Evolutionary conservation across 2,888 invertebrate genomes (phyloP), one percentile per base, ranked within the genome.

Genomic region (Hyppa rectilinea): DNA sequence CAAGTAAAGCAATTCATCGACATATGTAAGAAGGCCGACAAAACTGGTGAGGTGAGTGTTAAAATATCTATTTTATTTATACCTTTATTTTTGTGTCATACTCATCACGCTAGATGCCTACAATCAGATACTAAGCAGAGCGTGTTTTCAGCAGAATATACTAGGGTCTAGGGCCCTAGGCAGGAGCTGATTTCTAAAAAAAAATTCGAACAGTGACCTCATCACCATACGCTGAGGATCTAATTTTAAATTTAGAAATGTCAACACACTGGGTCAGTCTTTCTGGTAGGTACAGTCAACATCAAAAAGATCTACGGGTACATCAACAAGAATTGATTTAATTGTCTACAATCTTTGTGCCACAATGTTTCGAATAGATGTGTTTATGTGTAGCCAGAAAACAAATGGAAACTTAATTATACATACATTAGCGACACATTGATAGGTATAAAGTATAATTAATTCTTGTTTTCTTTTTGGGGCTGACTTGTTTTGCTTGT

Each of bases 1-100:
- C 97, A 97, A 85, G 96, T 97, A 20, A 93, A 96, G 64, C 93
- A 96, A 80, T 98, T 97, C 88, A 96, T 97, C 50, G 96, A 96
- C 43, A 91, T 97, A 56, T 97, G 97, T 85, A 96, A 97, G 83
- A 91, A 92, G 78, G 96, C 96, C 26, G 94, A 96, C 31, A 91
- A 92, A 68, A 96, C 96, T 89, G 96, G 95, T 45, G 96, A 97
- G 96, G 97, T 97, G 88, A 92, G 94, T 87, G 53, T 59, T 50
- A 4, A 47, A 60, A 4, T 12, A 60, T 34, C 0, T 5, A 20
- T 62, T 36, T 20, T 23, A 31, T 36, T 20, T 23, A 31, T 6
- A 36, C 0, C 1, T 14, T 34, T 36, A n/a, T 45, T 14, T 17
- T 31, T 63, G 56, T 38, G 38, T 62, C 10, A n/a, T n/a, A n/a